Evolutionary conservation across 2,888 invertebrate genomes (phyloP).

Genomic region (Dynastes tityus): DNA sequence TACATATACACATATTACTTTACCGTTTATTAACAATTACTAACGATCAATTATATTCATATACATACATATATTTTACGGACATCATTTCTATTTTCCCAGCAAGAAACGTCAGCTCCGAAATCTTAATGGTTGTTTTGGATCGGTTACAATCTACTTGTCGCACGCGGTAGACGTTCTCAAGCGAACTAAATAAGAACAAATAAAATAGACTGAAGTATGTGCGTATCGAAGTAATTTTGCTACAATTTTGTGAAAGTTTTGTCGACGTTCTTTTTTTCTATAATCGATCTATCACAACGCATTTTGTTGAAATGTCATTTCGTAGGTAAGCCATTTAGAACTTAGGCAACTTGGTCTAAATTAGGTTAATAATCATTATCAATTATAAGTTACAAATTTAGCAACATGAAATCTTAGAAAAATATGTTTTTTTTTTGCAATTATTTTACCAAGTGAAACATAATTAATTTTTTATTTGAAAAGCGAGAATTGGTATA

Average conservation of each 20-base stretch:
- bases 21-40: conserved; percentile 31
- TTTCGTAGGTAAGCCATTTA: neutral
- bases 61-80: conserved; percentile 39
- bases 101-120: conserved; percentile 19
- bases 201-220: conserved; percentile 7
- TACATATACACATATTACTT: neutral
- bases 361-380: neutral
- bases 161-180: conserved; percentile 29
- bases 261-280: conserved; percentile 16
- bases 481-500: no score
- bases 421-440: no score
- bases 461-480: no score
- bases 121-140: conserved; percentile 23
- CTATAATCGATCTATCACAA: neutral
- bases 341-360: conserved; percentile 6
- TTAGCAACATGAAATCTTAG: no score
- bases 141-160: conserved; percentile 43
- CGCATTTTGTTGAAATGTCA: neutral
- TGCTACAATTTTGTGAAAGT: conserved; percentile 31
- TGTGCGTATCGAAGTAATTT: conserved; percentile 39
- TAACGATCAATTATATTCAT: conserved; percentile 34
- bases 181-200: conserved; percentile 30
- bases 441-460: no score
- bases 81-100: conserved; percentile 32
- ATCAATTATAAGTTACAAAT: no score